phyloP scores from a whole-genome alignment of 2,888 invertebrate genomes.

The Sepiola atlantica region DNA sequence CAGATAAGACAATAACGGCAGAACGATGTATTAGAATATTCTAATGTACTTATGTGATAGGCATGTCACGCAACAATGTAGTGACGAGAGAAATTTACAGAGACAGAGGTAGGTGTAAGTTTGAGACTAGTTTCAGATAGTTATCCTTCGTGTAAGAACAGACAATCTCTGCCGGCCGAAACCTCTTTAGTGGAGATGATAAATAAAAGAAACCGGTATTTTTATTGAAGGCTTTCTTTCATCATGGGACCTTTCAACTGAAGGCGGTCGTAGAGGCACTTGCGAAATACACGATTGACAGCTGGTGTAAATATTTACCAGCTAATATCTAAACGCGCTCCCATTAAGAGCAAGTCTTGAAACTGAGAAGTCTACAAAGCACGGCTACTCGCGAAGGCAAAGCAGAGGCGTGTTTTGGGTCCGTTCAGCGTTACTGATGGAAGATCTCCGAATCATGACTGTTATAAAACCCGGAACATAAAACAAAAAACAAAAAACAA shows the following conservation, averaged over 20 bases:
- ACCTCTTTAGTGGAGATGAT: neutral
- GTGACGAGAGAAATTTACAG: too few species aligned
- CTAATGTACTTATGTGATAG: too few species aligned
- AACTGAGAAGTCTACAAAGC: neutral
- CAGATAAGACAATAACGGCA: too few species aligned
- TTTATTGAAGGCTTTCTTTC: neutral
- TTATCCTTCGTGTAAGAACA: neutral
- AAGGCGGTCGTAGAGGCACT: neutral
- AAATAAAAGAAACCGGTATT: neutral
- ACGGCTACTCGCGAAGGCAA: neutral
- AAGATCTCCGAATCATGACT: neutral
- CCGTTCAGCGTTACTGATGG: neutral
- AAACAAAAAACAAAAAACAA: neutral
- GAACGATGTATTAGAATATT: too few species aligned
- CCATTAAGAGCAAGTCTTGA: neutral
- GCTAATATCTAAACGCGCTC: neutral
- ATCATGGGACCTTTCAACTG: neutral
- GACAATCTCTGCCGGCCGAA: neutral
- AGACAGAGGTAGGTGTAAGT: too few species aligned
- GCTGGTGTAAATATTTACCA: constrained; percentile 18
- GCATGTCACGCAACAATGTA: too few species aligned
- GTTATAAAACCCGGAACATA: neutral
- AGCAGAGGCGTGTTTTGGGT: neutral
- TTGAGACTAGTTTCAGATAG: too few species aligned
- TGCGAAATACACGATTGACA: neutral